phyloP scores from a whole-genome alignment of 2,113 vertebrate species.

The Trochalopteron elliotii region DNA sequence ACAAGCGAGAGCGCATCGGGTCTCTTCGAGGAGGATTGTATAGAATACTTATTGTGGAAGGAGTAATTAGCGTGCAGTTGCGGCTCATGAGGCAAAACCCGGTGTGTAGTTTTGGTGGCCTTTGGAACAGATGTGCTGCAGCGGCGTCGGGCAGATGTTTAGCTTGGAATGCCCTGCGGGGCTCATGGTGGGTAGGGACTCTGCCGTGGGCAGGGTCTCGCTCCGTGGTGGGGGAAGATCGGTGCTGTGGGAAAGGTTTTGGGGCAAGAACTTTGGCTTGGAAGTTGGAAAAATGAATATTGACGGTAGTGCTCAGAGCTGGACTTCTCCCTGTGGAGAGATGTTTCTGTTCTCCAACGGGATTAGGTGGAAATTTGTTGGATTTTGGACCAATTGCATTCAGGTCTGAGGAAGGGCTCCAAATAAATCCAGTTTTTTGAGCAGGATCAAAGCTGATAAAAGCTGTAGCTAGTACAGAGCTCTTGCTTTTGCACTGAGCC shows the following conservation, averaged over 20 bases:
- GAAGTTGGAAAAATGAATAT: background rate
- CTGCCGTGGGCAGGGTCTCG: background rate
- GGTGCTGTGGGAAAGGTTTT: background rate
- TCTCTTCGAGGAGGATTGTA: background rate
- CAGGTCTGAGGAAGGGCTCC: background rate
- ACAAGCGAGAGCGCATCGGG: background rate
- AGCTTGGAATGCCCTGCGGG: background rate
- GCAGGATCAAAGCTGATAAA: background rate
- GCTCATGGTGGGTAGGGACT: background rate
- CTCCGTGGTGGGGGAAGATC: background rate
- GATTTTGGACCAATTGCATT: background rate
- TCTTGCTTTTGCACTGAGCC: fast-evolving
- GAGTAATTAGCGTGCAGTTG: background rate
- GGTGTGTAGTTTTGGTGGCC: background rate
- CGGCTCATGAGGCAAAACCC: background rate
- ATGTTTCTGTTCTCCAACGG: background rate
- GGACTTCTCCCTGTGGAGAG: background rate
- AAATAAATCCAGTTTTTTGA: background rate
- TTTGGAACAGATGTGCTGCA: background rate
- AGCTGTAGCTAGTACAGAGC: background rate
- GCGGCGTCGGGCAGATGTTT: background rate
- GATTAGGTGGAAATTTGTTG: background rate
- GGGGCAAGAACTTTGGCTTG: fast-evolving
- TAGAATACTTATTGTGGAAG: background rate
- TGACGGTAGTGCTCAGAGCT: background rate